Conservation (phyloP, 1,140 invertebrate genomes). For the Drosophila repletoides region DNA sequence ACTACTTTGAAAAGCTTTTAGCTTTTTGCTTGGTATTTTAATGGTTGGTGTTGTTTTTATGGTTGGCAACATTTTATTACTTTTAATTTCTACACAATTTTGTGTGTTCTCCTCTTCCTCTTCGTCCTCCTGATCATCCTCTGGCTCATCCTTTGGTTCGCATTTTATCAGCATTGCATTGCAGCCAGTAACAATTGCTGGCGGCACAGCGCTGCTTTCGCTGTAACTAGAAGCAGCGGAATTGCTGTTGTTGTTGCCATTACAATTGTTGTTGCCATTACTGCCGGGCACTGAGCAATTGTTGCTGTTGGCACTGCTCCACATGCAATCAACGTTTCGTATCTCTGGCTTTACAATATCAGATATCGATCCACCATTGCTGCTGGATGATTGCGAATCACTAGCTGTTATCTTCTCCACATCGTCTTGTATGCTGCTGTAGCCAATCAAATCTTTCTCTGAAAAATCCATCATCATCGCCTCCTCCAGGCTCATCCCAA, state of each 20-base stretch:
- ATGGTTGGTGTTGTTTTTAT: conserved; percentile 1
- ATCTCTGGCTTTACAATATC: conserved; percentile 46
- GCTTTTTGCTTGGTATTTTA: conserved; percentile 11
- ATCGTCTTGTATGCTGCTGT: conserved; percentile 45
- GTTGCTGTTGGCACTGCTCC: too few relatives aligned
- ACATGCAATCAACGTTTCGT: conserved; percentile 64
- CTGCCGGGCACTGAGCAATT: too few relatives aligned
- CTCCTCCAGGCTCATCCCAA: too few relatives aligned
- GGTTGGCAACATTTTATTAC: neutral
- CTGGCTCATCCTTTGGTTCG: conserved; percentile 20
- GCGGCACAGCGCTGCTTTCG: conserved; percentile 48
- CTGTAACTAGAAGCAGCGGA: conserved; percentile 64
- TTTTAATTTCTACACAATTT: neutral
- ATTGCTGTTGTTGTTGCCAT: neutral
- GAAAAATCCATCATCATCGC: too few relatives aligned
- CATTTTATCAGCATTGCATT: conserved; percentile 29
- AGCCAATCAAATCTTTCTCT: too few relatives aligned
- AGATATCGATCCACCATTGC: too few relatives aligned
- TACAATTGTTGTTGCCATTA: conserved; percentile 3
- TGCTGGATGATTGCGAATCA: neutral
- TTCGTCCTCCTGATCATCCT: neutral
- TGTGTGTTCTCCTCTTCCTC: conserved; percentile 14
- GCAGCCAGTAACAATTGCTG: conserved; percentile 36
- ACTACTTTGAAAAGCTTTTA: too few relatives aligned
- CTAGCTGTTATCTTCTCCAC: conserved; percentile 6